phyloP scores from a whole-genome alignment of 2,888 invertebrate species.

The Agriopis marginaria region DNA sequence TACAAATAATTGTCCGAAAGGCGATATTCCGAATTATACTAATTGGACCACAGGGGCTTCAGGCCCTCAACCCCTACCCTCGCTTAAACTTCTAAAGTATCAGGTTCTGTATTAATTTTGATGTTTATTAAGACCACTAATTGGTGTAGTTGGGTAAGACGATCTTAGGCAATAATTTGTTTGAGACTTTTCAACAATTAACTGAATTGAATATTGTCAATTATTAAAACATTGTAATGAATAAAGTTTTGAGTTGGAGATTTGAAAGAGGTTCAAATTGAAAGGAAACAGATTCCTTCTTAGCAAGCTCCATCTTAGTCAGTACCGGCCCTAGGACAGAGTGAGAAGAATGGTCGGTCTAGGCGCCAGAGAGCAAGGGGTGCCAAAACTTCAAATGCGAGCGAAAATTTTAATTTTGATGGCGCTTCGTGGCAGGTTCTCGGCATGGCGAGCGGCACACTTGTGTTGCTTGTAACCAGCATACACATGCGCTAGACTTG shows the following conservation, averaged over 20 bases:
- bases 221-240: not conserved
- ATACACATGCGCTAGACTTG: too few species aligned
- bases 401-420: too few species aligned
- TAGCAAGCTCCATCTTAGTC: too few species aligned
- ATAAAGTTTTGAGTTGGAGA: not conserved
- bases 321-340: too few species aligned
- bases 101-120: conserved; percentile 44
- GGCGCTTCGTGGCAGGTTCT: too few species aligned
- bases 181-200: not conserved
- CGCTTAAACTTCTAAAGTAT: conserved; percentile 41
- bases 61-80: conserved; percentile 25
- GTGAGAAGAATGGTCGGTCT: too few species aligned
- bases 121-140: conserved; percentile 36
- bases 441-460: too few species aligned
- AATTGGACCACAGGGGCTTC: conserved; percentile 49
- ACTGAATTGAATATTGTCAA: not conserved
- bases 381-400: too few species aligned
- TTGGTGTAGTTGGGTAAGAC: conserved; percentile 24
- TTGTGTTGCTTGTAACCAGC: too few species aligned
- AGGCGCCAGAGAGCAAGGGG: too few species aligned
- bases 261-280: not conserved
- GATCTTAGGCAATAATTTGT: not conserved
- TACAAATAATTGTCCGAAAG: conserved; percentile 44
- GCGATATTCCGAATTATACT: conserved; percentile 45
- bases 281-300: too few species aligned